Base-by-base conservation (phyloP, 2,797 vertebrate genomes). In the Gymnothorax javanicus region DNA sequence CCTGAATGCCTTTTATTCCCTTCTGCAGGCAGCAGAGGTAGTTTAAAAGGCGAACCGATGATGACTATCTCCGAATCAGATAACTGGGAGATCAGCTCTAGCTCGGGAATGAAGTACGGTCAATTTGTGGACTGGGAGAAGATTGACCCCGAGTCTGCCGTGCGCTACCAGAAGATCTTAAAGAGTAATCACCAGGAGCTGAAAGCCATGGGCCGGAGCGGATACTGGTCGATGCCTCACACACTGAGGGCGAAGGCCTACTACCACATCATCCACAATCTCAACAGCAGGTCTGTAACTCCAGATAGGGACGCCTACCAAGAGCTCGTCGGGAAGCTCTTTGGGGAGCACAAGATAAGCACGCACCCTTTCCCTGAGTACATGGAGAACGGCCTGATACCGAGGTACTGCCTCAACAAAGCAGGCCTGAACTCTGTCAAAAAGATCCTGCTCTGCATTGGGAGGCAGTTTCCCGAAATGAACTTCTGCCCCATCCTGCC, bases 111-210 rank as follows among this genome's bases (percentile, higher is more conserved):
- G 93, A 96, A 96, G 90, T 94, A 95, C 0, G 96, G 96, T 0
- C 95, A 95, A 88, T 97, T 97, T 82, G 97, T 97, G 89, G 97
- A 98, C 84, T 97, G 97, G 96, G 96, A 96, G 91, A 96, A 93
- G 88, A 96, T 97, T 27, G 94, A 94, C 85, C 94, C 94, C 0
- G 89, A 94, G 87, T 89, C 92, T 0, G 92, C 92, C 1, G 2
- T 25, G 0, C 88, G 90, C 33, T 94, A 95, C 58, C 89, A 52
- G 85, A 92, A 94, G 87, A 91, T 96, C 43, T 91, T 97, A 69
- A 86, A 86, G 71, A 93, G 95, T 23, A 88, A 93, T 27, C 91
- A 87, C 0, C 94, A 95, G 75, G 93, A 96, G 89, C 92, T 97
- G 88, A 98, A 97, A 91, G 89, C 89, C 11, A 96, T 97, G 96